Evolutionary conservation across 2,113 vertebrate species (phyloP).

Genomic region (Apteryx owenii): DNA sequence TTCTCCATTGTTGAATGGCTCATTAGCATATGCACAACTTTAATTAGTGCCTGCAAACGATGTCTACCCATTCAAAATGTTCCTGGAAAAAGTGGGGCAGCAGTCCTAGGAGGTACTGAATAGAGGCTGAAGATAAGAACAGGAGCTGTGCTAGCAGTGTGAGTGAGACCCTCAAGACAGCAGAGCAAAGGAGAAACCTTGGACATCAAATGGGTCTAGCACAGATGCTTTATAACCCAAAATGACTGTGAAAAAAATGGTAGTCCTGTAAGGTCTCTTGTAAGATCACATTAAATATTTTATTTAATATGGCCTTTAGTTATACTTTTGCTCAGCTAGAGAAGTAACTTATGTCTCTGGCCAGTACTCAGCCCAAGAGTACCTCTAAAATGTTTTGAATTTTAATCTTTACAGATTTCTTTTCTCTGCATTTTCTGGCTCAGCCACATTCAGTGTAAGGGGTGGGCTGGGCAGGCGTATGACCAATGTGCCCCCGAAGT

Average conservation of each 20-base stretch:
- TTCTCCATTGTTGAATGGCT: not conserved
- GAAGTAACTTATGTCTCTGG: not conserved
- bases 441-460: not conserved
- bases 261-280: not conserved
- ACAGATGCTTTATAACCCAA: not conserved
- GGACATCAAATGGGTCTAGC: not conserved
- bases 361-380: not conserved
- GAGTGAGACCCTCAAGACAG: not conserved
- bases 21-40: not conserved
- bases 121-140: not conserved
- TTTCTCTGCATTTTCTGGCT: not conserved
- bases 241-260: not conserved
- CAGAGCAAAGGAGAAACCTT: not conserved
- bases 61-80: not conserved
- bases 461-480: not conserved
- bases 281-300: not conserved
- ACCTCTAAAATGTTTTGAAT: not conserved
- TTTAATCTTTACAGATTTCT: not conserved
- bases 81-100: not conserved
- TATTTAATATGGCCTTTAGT: not conserved
- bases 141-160: not conserved
- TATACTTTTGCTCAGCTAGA: not conserved
- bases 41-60: not conserved
- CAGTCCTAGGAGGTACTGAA: not conserved
- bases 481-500: not conserved